Evolutionary conservation across 1,140 invertebrate species (phyloP).

Genomic region (Ericerus pela): DNA sequence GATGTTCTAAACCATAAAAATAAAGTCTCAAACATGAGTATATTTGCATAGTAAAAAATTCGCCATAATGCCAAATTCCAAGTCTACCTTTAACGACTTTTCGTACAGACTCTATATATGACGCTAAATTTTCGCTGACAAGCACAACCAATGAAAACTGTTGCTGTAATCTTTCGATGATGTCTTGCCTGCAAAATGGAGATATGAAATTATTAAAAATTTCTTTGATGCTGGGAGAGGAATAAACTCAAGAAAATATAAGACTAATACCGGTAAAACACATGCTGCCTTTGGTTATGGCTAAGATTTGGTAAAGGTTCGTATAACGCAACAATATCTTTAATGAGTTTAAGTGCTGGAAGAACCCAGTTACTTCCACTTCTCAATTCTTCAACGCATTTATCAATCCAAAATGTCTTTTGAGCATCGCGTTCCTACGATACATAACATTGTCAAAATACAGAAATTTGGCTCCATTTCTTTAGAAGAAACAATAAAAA

Average conservation of each 20-base stretch:
- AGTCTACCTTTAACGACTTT: slow-evolving; percentile 44
- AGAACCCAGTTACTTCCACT: slow-evolving; percentile 78
- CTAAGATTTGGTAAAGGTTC: slow-evolving; percentile 60
- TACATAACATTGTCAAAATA: slow-evolving; percentile 14
- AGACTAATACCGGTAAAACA: slow-evolving; percentile 11
- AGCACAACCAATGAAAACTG: slow-evolving; percentile 85
- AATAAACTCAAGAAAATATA: slow-evolving; percentile 23
- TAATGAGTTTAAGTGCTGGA: slow-evolving; percentile 87
- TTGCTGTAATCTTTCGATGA: slow-evolving; percentile 81
- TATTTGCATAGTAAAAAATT: not conserved
- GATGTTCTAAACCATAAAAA: slow-evolving; percentile 37
- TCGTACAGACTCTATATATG: slow-evolving; percentile 79
- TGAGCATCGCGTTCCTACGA: slow-evolving; percentile 81
- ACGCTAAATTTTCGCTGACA: slow-evolving; percentile 81
- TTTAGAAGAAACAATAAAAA: too few species aligned
- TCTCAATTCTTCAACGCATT: slow-evolving; percentile 89
- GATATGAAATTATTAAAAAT: not conserved
- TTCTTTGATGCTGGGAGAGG: too few species aligned
- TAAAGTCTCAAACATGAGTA: not conserved
- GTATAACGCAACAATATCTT: slow-evolving; percentile 88
- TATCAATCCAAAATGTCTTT: slow-evolving; percentile 88
- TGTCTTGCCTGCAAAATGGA: slow-evolving; percentile 44
- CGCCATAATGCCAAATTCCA: not conserved
- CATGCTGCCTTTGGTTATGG: slow-evolving; percentile 7
- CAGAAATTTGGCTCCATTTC: too few species aligned